These are phyloP conservation scores for Agonum fuliginosum DNA, from an alignment of 2,888 invertebrate species.

Conservation along the genomic window DNA sequence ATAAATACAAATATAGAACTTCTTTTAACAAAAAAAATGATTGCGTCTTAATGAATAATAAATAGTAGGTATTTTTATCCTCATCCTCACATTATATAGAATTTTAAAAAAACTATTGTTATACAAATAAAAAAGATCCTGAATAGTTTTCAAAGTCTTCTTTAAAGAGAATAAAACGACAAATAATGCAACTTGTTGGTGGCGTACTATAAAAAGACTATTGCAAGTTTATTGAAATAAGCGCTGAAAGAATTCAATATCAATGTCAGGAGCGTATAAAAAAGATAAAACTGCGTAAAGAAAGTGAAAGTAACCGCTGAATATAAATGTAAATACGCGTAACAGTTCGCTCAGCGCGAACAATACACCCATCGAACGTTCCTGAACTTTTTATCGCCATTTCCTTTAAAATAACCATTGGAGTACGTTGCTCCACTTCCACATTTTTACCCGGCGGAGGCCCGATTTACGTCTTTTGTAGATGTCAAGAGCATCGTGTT, in stretches of 20 bases:
- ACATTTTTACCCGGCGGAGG: slow-evolving; percentile 34
- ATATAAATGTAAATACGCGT: slow-evolving; percentile 42
- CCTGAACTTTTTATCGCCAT: slow-evolving; percentile 48
- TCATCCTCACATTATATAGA: too few relatives aligned
- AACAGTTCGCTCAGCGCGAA: slow-evolving; percentile 36
- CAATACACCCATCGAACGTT: slow-evolving; percentile 50
- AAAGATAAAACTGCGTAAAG: slow-evolving; percentile 27
- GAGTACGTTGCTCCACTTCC: slow-evolving; percentile 52
- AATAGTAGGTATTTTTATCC: too few relatives aligned
- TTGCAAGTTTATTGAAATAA: slow-evolving; percentile 4
- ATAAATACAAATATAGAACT: too few relatives aligned
- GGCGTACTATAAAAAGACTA: slow-evolving; percentile 5
- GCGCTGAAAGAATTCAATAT: slow-evolving; percentile 5
- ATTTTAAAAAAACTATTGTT: not conserved
- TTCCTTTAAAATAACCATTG: slow-evolving; percentile 52
- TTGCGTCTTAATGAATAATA: too few relatives aligned
- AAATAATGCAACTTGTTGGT: slow-evolving; percentile 2
- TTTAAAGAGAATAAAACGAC: not conserved
- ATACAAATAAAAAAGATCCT: not conserved
- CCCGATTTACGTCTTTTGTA: slow-evolving; percentile 58
- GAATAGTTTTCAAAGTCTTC: too few relatives aligned
- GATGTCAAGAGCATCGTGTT: slow-evolving; percentile 71
- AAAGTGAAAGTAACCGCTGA: slow-evolving; percentile 17
- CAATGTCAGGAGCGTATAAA: slow-evolving; percentile 3
- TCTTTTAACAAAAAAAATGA: too few relatives aligned